These are phyloP conservation scores for Epinephelus fuscoguttatus DNA, from an alignment of 2,113 vertebrate species.

Conservation along the genomic window DNA sequence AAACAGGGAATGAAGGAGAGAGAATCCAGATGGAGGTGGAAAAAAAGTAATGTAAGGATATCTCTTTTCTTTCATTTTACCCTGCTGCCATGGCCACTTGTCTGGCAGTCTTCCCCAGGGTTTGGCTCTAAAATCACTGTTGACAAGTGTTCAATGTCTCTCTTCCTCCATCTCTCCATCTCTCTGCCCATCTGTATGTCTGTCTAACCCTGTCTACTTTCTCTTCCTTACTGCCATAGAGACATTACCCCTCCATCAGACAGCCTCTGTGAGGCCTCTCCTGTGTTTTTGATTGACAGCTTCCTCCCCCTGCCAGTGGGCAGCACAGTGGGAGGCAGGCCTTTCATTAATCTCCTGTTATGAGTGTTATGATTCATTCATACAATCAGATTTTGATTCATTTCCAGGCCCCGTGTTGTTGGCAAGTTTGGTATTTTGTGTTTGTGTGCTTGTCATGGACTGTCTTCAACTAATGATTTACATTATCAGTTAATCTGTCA, in stretches of 20 bases:
- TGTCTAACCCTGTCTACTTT: constrained; percentile 25
- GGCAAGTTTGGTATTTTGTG: constrained; percentile 12
- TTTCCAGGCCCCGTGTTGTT: constrained; percentile 27
- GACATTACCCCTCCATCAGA: constrained; percentile 47
- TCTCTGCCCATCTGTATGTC: constrained; percentile 11
- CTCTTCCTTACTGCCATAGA: constrained; percentile 12
- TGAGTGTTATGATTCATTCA: constrained; percentile 60
- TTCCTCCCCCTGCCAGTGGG: constrained; percentile 61
- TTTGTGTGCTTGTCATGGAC: constrained; percentile 10
- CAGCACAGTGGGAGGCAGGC: constrained; percentile 51
- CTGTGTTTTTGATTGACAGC: constrained; percentile 67
- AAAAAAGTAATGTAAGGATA: neutral
- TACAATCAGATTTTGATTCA: constrained; percentile 58
- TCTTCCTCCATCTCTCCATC: neutral
- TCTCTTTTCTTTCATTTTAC: constrained; percentile 27
- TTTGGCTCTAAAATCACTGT: constrained; percentile 22
- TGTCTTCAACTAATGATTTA: neutral
- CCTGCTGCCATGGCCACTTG: constrained; percentile 1
- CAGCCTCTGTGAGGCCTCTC: constrained; percentile 31
- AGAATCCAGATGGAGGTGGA: constrained; percentile 29
- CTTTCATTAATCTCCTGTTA: constrained; percentile 64
- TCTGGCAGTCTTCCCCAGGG: constrained; percentile 2
- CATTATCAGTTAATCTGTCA: neutral
- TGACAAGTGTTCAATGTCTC: constrained; percentile 13
- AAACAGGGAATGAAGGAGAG: neutral